These are phyloP conservation scores for Bhutanitis thaidina DNA, from an alignment of 2,888 invertebrate species.

Conservation along the genomic window DNA sequence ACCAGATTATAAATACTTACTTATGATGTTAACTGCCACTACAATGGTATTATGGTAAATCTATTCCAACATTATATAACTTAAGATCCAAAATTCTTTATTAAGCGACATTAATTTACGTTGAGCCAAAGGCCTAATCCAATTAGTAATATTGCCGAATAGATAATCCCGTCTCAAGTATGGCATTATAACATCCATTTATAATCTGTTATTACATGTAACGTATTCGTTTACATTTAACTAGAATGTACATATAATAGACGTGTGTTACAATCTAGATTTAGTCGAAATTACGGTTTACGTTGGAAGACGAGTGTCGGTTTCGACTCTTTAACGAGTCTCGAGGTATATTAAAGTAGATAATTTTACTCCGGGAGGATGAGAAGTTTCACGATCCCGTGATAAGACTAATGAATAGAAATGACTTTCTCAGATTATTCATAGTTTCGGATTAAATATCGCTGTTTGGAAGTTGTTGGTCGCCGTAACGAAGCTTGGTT, in stretches of 20 bases:
- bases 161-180: not conserved
- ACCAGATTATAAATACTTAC: no score
- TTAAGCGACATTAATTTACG: conserved; percentile 4
- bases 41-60: no score
- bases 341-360: conserved; percentile 1
- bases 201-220: no score
- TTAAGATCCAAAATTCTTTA: no score
- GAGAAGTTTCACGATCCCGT: conserved; percentile 1
- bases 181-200: not conserved
- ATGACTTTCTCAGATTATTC: conserved; percentile 8
- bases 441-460: conserved; percentile 3
- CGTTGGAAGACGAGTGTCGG: not conserved
- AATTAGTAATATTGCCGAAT: conserved; percentile 1
- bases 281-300: not conserved
- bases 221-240: no score
- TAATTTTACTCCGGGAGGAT: conserved; percentile 3
- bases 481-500: not conserved
- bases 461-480: not conserved
- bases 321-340: not conserved
- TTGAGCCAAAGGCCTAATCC: not conserved
- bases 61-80: no score
- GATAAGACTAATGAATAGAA: conserved; percentile 17
- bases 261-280: no score
- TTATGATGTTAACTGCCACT: no score
- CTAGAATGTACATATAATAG: no score